Percentiles rank a stretch among this genome's conserved stretches.
Conservation (phyloP, 2,113 vertebrate genomes). For the Nothobranchius furzeri region DNA sequence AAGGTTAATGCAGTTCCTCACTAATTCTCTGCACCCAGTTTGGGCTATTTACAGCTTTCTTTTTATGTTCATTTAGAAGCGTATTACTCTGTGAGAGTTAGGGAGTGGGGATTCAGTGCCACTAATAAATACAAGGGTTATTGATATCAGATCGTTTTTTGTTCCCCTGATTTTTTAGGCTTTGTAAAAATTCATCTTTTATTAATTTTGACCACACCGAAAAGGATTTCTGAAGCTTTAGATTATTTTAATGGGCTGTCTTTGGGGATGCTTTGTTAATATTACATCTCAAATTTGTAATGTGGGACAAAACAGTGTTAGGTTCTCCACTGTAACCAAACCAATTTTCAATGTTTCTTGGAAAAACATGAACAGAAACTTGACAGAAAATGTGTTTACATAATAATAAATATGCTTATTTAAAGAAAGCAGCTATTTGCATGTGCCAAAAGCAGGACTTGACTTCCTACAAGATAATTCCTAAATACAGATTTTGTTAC, state of each 20-base stretch:
- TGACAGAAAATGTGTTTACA: too few species aligned
- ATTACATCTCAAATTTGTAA: too few species aligned
- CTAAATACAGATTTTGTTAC: too few species aligned
- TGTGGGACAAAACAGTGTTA: too few species aligned
- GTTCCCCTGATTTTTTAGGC: background rate
- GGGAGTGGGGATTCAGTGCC: slow-evolving; percentile 28
- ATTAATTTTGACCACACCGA: slow-evolving; percentile 9
- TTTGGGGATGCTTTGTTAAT: background rate
- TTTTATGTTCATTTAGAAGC: slow-evolving; percentile 44
- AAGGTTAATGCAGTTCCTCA: slow-evolving; percentile 64
- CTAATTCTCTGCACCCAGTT: slow-evolving; percentile 28
- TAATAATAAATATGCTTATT: too few species aligned
- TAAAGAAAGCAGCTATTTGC: too few species aligned
- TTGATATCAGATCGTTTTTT: slow-evolving; percentile 19
- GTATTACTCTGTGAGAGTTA: slow-evolving; percentile 26
- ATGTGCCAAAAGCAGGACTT: too few species aligned
- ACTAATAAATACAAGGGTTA: slow-evolving; percentile 18
- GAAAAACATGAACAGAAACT: too few species aligned
- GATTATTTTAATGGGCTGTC: background rate
- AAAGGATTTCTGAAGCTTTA: slow-evolving; percentile 15
- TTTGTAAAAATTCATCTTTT: slow-evolving; percentile 6
- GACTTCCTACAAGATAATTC: too few species aligned
- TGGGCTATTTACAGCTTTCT: slow-evolving; percentile 22
- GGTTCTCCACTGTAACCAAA: too few species aligned
- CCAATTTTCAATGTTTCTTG: too few species aligned